Percentiles rank a stretch among this genome's conserved stretches.
These are phyloP conservation scores for Acrocera orbiculus DNA, from an alignment of 2,888 invertebrate species.

Conservation along the genomic window DNA sequence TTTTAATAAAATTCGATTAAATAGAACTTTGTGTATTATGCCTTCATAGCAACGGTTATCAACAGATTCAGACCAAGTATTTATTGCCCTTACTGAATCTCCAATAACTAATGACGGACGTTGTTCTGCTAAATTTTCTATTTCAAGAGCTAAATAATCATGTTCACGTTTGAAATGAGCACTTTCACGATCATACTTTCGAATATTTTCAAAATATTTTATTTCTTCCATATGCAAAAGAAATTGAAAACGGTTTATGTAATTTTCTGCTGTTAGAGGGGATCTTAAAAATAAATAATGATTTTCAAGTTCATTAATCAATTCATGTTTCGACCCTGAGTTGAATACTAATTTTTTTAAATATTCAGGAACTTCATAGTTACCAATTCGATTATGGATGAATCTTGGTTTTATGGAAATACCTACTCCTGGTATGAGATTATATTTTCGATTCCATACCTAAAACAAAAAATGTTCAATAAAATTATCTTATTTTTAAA, in stretches of 20 bases:
- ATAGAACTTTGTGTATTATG: constrained; percentile 49
- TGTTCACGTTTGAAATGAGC: constrained; percentile 43
- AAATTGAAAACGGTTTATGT: constrained; percentile 50
- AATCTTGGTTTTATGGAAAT: constrained; percentile 39
- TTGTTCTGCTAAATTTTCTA: constrained; percentile 69
- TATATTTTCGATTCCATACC: constrained; percentile 19
- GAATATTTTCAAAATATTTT: constrained; percentile 43
- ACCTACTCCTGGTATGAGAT: constrained; percentile 37
- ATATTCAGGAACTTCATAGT: constrained; percentile 32
- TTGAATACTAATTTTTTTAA: constrained; percentile 33
- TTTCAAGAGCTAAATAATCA: constrained; percentile 54
- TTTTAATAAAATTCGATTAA: constrained; percentile 53
- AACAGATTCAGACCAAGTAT: constrained; percentile 21
- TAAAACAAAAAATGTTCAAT: too few species aligned
- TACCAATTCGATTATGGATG: constrained; percentile 35
- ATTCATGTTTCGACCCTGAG: constrained; percentile 27
- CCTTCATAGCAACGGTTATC: constrained; percentile 46
- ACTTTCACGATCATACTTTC: constrained; percentile 47
- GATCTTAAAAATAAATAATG: constrained; percentile 37
- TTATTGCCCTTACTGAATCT: constrained; percentile 44
- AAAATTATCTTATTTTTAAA: too few species aligned
- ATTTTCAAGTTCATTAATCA: constrained; percentile 29
- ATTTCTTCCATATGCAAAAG: constrained; percentile 72
- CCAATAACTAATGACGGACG: constrained; percentile 71
- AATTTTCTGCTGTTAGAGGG: constrained; percentile 38